Evolutionary conservation across 2,113 vertebrate genomes (phyloP).

Genomic region (Sylvietta virens): DNA sequence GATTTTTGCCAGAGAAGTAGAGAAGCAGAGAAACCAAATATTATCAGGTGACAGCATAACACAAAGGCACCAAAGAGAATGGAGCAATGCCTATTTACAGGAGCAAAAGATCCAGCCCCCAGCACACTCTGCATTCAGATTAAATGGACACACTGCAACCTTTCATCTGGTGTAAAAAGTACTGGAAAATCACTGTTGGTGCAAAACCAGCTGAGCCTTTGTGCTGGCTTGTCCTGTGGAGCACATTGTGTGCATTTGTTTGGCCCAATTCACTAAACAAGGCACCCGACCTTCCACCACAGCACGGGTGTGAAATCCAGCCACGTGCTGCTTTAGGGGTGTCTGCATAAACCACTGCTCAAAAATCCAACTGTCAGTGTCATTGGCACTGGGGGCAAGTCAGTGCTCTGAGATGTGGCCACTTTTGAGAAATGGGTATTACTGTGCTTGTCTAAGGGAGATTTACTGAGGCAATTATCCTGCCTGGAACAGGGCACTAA

Average conservation of each 20-base stretch:
- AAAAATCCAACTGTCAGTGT: neutral
- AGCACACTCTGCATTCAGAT: neutral
- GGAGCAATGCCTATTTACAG: neutral
- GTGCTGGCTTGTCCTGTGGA: neutral
- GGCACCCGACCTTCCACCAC: neutral
- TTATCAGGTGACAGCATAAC: neutral
- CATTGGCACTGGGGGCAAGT: neutral
- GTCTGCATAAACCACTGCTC: neutral
- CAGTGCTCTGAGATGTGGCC: neutral
- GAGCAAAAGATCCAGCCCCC: neutral
- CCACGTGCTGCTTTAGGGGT: neutral
- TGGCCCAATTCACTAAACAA: neutral
- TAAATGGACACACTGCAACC: neutral
- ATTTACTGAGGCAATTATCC: neutral
- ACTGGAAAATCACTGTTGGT: neutral
- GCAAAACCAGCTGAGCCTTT: neutral
- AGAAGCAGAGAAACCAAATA: no score
- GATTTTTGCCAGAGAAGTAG: neutral
- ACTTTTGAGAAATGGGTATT: fast-evolving
- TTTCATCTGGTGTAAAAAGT: neutral
- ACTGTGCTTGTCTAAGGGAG: neutral
- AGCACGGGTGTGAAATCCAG: neutral
- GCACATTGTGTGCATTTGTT: neutral
- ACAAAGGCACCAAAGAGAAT: neutral
- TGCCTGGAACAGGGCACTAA: neutral